Evolutionary conservation across 92 coral and sea anemone genomes (phyloP), one percentile per base, ranked within the genome.

Genomic region (Porites divaricata): DNA sequence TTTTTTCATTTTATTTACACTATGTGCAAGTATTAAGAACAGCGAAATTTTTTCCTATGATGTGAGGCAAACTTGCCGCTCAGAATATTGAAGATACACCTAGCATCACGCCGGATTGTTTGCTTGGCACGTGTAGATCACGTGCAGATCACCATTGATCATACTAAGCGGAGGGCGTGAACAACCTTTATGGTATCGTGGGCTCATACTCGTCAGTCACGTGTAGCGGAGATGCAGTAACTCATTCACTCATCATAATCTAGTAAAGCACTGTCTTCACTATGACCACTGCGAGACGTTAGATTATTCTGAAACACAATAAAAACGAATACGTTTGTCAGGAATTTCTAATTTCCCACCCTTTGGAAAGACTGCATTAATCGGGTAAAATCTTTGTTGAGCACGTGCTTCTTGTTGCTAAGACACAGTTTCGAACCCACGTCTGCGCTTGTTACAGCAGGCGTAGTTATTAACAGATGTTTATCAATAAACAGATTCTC

Each of bases 241-340:
- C 15, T 65, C 28, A 23, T 66, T 23, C 49, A 63, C 67, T 57
- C 87, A 11, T 83, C 91, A 51, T 68, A 79, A 35, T 88, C 91
- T 41, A 88, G 17, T 48, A 67, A 24, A 13, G 80, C 80, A 21
- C 82, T 88, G 73, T 83, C 91, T 45, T 83, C 91, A 76, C 81
- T 74, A 17, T 58, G 83, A 4, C 25, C 66, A 28, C 75, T 76
- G 7, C 84, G 74, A 54, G 78, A 79, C 76, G 66, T 74, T 12
- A 69, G 68, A 65, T 57, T 28, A 28, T 28, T 67, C 81, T 87
- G 79, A 63, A 62, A 73, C 6, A 61, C 3, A 28, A 28, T 28
- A 2, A 28, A 28, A 28, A 28, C 41, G 6, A 28, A 28, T 28
- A 28, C 41, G 41, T 28, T 28, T 28, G 41, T 28, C 41, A 28